A percentile compares a stretch with the other conserved stretches of the same genome.
Conservation (phyloP, 2,888 invertebrate genomes). For the Machimus atricapillus region DNA sequence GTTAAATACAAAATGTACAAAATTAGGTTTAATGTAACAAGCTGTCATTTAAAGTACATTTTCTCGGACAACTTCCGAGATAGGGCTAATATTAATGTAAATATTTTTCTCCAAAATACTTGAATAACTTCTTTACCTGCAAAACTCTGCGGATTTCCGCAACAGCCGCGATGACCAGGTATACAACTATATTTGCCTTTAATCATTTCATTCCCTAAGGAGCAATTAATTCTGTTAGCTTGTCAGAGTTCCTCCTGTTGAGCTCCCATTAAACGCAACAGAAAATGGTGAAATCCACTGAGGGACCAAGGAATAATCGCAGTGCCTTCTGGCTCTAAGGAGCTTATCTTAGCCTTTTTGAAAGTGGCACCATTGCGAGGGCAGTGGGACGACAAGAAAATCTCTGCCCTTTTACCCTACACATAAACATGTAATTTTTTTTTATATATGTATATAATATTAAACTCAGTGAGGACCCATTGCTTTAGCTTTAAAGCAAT, state of each 20-base stretch:
- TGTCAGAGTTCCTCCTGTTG: not conserved
- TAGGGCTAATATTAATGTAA: not conserved
- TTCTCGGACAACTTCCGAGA: not conserved
- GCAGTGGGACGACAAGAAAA: not conserved
- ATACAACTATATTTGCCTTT: not conserved
- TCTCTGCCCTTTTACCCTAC: not conserved
- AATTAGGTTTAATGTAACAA: not conserved
- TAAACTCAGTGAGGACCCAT: not conserved
- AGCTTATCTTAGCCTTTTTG: not conserved
- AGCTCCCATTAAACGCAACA: not conserved
- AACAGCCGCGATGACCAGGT: not conserved
- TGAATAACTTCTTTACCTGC: not conserved
- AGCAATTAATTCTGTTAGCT: not conserved
- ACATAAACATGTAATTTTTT: not conserved
- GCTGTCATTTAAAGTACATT: not conserved
- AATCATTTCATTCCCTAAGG: not conserved
- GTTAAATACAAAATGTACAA: not conserved
- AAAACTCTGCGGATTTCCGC: not conserved
- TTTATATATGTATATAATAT: not conserved
- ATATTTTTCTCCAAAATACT: not conserved
- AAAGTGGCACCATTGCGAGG: not conserved
- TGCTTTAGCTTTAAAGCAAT: not conserved
- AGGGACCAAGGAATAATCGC: not conserved
- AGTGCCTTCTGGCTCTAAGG: not conserved
- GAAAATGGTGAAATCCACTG: not conserved